Evolutionary conservation across 2,888 invertebrate genomes (phyloP), one percentile per base, ranked within the genome.

Genomic region (Meteorus colon): DNA sequence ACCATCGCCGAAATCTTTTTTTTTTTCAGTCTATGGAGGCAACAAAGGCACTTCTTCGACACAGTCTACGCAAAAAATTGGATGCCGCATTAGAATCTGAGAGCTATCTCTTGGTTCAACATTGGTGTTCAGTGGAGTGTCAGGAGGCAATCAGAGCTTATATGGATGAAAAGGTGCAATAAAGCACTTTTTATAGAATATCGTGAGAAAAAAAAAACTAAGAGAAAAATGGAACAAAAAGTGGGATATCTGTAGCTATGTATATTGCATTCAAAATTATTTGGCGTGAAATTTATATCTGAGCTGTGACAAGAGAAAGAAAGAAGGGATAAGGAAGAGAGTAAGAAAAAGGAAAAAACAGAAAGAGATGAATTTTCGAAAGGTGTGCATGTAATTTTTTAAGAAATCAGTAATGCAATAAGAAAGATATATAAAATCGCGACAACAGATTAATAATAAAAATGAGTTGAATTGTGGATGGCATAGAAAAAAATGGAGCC

Each of bases 121-220:
- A 94, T 84, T 96, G 96, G 96, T 92, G 92, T 78, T 94, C 94
- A 2, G 86, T 90, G 0, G 95, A 95, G 84, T 96, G 95, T 82
- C 95, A 95, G 86, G 91, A 90, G 79, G 87, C 88, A 74, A 90
- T 90, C 76, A 86, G 86, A 79, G 84, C 83, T 77, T 88, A 89
- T 73, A 84, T 89, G 24, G 86, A 88, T 37, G 89, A 86, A 67
- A 86, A 87, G 74, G 82, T 87, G 76, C 84, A 86, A 77, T 86
- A 81, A 85, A 69, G 4, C 69, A 48, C 27, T 19, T 19, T 24
- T 55, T 6, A 55, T 55, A 55, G 19, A 55, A 19, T 55, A 55
- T 24, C 19, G 37, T 34, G 55, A 51, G 69, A 6, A 31, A 24
- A 69, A 12, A n/a, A 51, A 10, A 29, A 27, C n/a, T 34, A 55